A percentile compares a stretch with the other conserved stretches of the same genome.
Evolutionary conservation across 2,797 vertebrate species (phyloP).

Genomic region (Chelonia mydas): DNA sequence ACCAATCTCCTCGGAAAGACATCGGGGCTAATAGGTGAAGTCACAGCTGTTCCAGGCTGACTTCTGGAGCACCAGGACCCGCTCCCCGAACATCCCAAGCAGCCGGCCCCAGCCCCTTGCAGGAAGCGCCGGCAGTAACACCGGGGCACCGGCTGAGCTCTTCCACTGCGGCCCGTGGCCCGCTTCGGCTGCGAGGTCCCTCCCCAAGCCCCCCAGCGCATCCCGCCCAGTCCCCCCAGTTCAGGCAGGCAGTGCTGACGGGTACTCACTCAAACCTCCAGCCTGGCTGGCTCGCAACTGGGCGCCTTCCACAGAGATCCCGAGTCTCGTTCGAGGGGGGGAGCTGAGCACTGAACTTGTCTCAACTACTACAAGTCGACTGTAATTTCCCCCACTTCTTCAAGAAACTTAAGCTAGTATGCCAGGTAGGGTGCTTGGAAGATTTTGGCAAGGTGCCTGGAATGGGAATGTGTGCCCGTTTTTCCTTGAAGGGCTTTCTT

Average conservation of each 20-base stretch:
- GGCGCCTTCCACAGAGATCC: constrained; percentile 78
- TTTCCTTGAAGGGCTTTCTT: constrained; percentile 64
- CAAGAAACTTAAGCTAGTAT: constrained; percentile 85
- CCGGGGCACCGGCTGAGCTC: neutral
- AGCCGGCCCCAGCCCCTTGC: neutral
- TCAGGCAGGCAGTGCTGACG: constrained; percentile 74
- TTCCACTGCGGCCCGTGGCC: neutral
- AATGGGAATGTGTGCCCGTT: constrained; percentile 83
- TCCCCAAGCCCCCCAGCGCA: constrained; percentile 14
- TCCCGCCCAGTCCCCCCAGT: neutral
- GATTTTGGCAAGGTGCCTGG: constrained; percentile 89
- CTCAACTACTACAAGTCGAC: constrained; percentile 81
- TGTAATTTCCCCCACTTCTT: constrained; percentile 77
- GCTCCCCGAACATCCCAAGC: constrained; percentile 28
- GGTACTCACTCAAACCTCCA: constrained; percentile 76
- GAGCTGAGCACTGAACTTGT: constrained; percentile 82
- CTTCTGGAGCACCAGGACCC: constrained; percentile 71
- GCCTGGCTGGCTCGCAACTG: constrained; percentile 74
- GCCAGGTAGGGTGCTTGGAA: constrained; percentile 86
- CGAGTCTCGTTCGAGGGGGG: constrained; percentile 76
- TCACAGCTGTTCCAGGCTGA: constrained; percentile 85
- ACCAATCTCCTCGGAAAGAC: constrained; percentile 89
- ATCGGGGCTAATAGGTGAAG: constrained; percentile 92
- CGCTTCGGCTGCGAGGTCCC: constrained; percentile 31
- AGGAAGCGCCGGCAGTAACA: neutral